Base-by-base conservation (phyloP, 92 coral and sea anemone genomes). In the Plumapathes pennacea region DNA sequence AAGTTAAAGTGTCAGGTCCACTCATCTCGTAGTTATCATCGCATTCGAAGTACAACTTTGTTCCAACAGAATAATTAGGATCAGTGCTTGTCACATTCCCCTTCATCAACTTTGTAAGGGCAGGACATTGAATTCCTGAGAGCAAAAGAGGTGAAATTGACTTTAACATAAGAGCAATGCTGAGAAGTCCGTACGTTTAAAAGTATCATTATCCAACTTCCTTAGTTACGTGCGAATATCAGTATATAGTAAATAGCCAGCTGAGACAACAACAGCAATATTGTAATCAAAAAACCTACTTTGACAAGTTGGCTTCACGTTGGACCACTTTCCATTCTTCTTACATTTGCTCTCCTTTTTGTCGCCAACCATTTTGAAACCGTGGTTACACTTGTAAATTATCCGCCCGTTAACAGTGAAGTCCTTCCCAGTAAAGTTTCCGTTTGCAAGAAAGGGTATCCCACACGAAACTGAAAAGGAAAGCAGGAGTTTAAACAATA, bases 1-100 rank as follows among this genome's bases (percentile, higher is more conserved):
- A 90, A 0, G 78, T 83, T 25, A 68, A 65, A 2, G 86, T 69
- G 22, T 72, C 94, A 26, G 57, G 27, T 0, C 98, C 88, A 7
- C n/a, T 33, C 12, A 92, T 31, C 42, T 67, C 85, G 47, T 71
- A 88, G 3, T 89, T 89, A 4, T 82, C 67, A 10, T 92, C 64
- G 61, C 98, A 92, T 39, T 64, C 55, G 62, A 87, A 90, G 2
- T 30, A 57, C 36, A 87, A 46, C 13, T 85, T 78, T 1, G 90
- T 51, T 10, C 90, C 89, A 40, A 64, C 50, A n/a, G 49, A 47
- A 54, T 69, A 89, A 3, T 56, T 32, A 10, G 76, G 69, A 14
- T 92, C 98, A 1, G 88, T 58, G n/a, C 81, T 76, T 39, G 83
- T 73, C 8, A 89, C 75, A 60, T 62, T 67, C 8, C 96, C 95